Percentiles rank a stretch among this genome's conserved stretches.
These are phyloP conservation scores for Megamerina dolium DNA, from an alignment of 2,888 invertebrate species.

Conservation along the genomic window DNA sequence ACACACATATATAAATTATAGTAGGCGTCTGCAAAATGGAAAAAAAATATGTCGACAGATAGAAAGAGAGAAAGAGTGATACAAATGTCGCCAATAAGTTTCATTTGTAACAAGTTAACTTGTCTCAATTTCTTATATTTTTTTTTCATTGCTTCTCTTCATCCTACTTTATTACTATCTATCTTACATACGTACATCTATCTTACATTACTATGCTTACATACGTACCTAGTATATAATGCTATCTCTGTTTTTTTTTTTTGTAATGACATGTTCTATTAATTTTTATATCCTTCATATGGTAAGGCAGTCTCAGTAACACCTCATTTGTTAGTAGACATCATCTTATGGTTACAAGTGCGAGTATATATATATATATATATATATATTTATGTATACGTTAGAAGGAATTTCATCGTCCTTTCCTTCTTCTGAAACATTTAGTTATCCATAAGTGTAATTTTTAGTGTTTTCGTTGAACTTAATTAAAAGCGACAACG, in stretches of 20 bases:
- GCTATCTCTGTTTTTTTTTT: background rate
- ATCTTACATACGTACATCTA: background rate
- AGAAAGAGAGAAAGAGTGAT: no score
- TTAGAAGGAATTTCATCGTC: no score
- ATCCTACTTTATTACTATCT: background rate
- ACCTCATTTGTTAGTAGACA: no score
- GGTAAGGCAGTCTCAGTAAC: no score
- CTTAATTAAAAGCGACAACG: conserved; percentile 37
- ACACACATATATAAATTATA: no score
- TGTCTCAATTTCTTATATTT: background rate
- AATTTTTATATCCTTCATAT: conserved; percentile 17
- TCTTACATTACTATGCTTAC: background rate
- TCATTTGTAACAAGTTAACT: background rate
- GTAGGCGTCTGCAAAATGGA: background rate
- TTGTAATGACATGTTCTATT: conserved; percentile 14
- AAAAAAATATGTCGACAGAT: no score
- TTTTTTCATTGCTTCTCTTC: background rate
- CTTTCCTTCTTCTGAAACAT: no score
- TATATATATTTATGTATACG: no score
- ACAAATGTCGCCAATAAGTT: conserved; percentile 5
- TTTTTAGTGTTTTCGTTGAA: conserved; percentile 37
- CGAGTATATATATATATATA: no score
- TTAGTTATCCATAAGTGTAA: conserved; percentile 22
- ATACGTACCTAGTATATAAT: background rate
- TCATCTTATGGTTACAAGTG: no score